Conservation (phyloP, 1,140 invertebrate species). For the Heliconius himera region DNA sequence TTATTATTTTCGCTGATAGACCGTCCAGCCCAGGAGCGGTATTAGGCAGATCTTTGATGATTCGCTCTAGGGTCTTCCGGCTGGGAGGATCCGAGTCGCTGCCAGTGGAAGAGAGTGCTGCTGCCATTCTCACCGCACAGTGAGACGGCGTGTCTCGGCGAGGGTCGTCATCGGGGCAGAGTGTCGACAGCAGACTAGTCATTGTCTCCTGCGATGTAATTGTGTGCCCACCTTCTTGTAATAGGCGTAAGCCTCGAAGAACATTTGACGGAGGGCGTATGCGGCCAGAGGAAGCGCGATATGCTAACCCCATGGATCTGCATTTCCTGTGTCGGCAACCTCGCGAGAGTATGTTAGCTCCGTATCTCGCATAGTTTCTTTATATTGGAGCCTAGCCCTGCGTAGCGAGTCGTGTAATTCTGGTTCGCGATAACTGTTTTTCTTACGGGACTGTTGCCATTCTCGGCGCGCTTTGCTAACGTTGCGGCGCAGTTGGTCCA, state of each 20-base stretch:
- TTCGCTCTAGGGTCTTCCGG: neutral
- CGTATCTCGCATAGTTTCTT: neutral
- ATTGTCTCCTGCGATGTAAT: too few relatives aligned
- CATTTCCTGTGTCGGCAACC: neutral
- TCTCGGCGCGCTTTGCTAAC: neutral
- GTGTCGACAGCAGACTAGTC: neutral
- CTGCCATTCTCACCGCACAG: constrained; percentile 7
- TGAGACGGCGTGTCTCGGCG: constrained; percentile 15
- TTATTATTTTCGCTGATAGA: constrained; percentile 44
- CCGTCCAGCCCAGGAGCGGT: constrained; percentile 53
- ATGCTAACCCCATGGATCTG: constrained; percentile 11
- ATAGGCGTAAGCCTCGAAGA: neutral
- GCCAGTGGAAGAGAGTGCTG: constrained; percentile 11
- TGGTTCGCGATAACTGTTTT: neutral
- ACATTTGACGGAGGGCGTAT: neutral
- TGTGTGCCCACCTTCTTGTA: too few relatives aligned
- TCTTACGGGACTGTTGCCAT: neutral
- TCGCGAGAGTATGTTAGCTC: neutral
- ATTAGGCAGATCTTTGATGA: constrained; percentile 18
- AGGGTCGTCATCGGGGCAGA: constrained; percentile 19
- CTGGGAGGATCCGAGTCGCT: neutral
- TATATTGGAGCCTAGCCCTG: neutral
- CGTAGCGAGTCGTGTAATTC: neutral
- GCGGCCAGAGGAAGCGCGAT: neutral
- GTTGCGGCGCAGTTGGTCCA: neutral